Evolutionary conservation across 2,113 vertebrate species (phyloP), one percentile per base, ranked within the genome.

Genomic region (Struthio camelus): DNA sequence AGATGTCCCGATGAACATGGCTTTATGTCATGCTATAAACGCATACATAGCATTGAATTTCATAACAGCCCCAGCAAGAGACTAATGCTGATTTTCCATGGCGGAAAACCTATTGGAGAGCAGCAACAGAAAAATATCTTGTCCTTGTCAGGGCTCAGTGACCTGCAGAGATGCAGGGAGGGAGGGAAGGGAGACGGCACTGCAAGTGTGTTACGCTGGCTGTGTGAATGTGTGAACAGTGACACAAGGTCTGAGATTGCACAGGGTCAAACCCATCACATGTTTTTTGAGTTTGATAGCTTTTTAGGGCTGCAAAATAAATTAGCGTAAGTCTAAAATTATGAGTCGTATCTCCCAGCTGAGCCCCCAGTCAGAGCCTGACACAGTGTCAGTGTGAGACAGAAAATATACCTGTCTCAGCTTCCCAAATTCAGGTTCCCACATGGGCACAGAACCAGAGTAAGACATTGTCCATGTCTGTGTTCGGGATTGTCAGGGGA

Each of bases 241-340:
- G 54, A 56, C 54, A 56, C 54, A 16, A 56, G 28, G 28, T 56
- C 54, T 56, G 54, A 56, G 20, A 61, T 25, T 46, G 15, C 59
- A 70, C 1, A 0, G 44, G 46, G 25, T 61, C 40, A 28, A 58
- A 32, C 34, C 23, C 1, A 0, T 36, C n/a, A 16, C 3, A 0
- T 2, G 15, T 11, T 44, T 15, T 30, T 32, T n/a, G 40, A 51
- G 51, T 17, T 23, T 13, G 9, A 67, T 40, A 78, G n/a, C 11
- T 73, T 79, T 34, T 32, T 20, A 67, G 53, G n/a, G n/a, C 27
- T 67, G 23, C 67, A 38, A 67, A 81, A 54, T 62, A 56, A 56
- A 73, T 46, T 5, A 16, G 19, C 9, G 61, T 38, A 40, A 2
- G 0, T n/a, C 51, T 19, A 65, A 53, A 13, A 24, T 10, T 58